These are phyloP conservation scores for Echinops telfairi DNA, from an alignment of 2,113 vertebrate species.

Conservation along the genomic window DNA sequence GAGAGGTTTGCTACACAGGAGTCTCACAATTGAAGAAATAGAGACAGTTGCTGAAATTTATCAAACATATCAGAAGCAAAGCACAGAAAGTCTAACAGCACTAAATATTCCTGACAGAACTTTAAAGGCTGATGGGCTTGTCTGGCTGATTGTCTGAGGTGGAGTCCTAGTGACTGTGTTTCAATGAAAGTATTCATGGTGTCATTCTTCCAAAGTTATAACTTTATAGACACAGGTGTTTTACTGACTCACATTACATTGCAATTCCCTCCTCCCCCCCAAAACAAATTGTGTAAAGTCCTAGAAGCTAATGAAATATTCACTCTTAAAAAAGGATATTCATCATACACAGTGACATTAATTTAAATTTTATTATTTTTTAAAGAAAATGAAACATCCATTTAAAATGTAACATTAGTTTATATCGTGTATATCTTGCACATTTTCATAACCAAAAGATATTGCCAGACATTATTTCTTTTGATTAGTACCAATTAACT, in stretches of 20 bases:
- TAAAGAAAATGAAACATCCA: too few relatives aligned
- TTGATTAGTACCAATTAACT: background rate
- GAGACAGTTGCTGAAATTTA: conserved; percentile 42
- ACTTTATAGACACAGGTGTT: background rate
- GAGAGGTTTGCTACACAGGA: background rate
- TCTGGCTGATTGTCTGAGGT: conserved; percentile 25
- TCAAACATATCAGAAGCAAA: conserved; percentile 1
- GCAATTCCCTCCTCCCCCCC: background rate
- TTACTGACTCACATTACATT: background rate
- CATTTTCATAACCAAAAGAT: background rate
- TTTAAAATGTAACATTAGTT: background rate
- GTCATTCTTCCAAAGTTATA: conserved; percentile 43
- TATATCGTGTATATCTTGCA: background rate
- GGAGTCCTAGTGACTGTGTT: conserved; percentile 29
- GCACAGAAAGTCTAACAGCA: background rate
- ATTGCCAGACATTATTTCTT: background rate
- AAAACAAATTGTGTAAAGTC: conserved; percentile 26
- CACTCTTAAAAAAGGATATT: background rate
- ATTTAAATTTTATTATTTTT: conserved; percentile 4
- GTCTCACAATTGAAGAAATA: background rate
- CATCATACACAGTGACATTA: background rate
- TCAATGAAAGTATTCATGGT: conserved; percentile 22
- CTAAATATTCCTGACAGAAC: background rate
- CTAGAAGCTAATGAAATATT: conserved; percentile 54
- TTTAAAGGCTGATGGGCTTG: background rate